Conservation (phyloP, 2,888 invertebrate species). For the Labia minor region DNA sequence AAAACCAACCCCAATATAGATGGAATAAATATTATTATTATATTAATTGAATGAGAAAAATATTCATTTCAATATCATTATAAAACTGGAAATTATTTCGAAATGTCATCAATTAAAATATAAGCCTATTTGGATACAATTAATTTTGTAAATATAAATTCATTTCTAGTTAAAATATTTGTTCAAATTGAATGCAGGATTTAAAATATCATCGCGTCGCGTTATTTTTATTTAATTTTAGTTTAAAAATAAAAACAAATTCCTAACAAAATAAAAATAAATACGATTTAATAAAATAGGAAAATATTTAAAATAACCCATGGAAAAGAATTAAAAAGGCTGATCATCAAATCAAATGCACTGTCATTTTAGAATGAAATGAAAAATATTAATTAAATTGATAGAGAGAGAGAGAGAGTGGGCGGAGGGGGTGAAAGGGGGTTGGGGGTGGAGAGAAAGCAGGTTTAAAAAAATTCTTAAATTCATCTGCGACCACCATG, state of each 20-base stretch:
- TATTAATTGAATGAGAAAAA: constrained; percentile 6
- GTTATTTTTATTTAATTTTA: constrained; percentile 13
- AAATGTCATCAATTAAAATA: constrained; percentile 13
- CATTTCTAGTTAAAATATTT: constrained; percentile 13
- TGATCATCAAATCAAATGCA: no score
- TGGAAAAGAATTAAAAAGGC: no score
- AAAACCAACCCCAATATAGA: neutral
- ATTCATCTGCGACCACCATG: no score
- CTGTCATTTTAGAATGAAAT: neutral
- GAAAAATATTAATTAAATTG: neutral
- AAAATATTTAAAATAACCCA: no score
- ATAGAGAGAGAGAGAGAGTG: neutral
- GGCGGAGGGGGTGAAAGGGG: no score
- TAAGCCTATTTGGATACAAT: constrained; percentile 13
- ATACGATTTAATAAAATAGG: no score
- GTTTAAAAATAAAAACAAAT: neutral
- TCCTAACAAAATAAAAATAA: neutral
- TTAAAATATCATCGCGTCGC: constrained; percentile 1
- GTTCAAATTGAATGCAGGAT: constrained; percentile 4
- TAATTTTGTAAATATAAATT: constrained; percentile 13
- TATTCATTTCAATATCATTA: constrained; percentile 13
- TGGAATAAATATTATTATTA: neutral
- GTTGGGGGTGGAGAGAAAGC: no score
- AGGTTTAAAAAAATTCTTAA: no score
- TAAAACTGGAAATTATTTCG: constrained; percentile 5